Evolutionary conservation across 2,888 invertebrate species (phyloP).

Genomic region (Apomyelois bistriatella): DNA sequence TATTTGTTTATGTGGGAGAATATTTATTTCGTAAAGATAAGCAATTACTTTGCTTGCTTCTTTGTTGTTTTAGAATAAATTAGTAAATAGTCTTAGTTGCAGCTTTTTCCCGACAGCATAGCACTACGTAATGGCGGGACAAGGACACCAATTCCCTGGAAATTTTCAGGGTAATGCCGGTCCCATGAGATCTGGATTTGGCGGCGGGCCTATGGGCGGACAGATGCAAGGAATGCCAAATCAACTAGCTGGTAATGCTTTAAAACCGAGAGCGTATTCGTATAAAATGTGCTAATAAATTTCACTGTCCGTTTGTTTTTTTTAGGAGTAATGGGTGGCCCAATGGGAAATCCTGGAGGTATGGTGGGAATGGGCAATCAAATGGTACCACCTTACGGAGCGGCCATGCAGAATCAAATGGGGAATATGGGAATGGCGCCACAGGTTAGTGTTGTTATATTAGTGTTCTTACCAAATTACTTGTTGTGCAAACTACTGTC

Average conservation of each 20-base stretch:
- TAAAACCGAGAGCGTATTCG: no score
- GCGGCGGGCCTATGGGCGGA: slow-evolving; percentile 73
- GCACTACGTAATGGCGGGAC: slow-evolving; percentile 78
- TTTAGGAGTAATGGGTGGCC: slow-evolving; percentile 77
- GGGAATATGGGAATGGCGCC: slow-evolving; percentile 72
- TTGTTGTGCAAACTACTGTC: no score
- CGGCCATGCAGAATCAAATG: slow-evolving; percentile 78
- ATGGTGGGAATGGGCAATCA: slow-evolving; percentile 82
- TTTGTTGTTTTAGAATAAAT: no score
- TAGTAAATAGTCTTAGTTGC: no score
- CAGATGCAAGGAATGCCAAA: slow-evolving; percentile 82
- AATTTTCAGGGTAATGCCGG: slow-evolving; percentile 83
- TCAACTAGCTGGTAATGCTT: slow-evolving; percentile 70
- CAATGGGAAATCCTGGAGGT: slow-evolving; percentile 67
- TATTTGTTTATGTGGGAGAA: no score
- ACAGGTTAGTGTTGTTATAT: slow-evolving; percentile 42
- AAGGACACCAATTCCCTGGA: slow-evolving; percentile 85
- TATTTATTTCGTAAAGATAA: no score
- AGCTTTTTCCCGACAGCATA: no score
- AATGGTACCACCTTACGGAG: slow-evolving; percentile 73
- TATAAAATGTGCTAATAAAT: neutral
- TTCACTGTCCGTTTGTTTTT: slow-evolving; percentile 17
- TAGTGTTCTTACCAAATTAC: no score
- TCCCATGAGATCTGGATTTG: slow-evolving; percentile 83
- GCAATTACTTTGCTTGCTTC: no score